A percentile compares a stretch with the other conserved stretches of the same genome.
phyloP scores from a whole-genome alignment of 64 coral and sea anemone genomes.

The Montipora efflorescens region DNA sequence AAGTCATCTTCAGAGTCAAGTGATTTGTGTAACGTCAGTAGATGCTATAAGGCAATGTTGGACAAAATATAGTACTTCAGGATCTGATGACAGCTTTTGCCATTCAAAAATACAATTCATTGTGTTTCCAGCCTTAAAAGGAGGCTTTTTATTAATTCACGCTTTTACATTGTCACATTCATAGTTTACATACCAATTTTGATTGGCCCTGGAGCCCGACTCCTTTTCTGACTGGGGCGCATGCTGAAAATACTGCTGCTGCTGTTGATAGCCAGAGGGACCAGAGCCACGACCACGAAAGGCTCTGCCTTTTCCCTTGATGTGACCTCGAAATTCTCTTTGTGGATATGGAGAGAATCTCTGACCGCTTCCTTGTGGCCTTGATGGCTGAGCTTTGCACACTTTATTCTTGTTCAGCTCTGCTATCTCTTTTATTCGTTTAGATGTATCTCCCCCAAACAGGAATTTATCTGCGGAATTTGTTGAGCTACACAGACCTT shows the following conservation, averaged over 20 bases:
- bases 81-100: constrained; percentile 60
- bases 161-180: not conserved
- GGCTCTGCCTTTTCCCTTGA: constrained; percentile 4
- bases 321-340: not conserved
- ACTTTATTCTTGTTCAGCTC: constrained; percentile 56
- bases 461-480: constrained; percentile 24
- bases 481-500: constrained; percentile 17
- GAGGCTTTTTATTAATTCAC: not conserved
- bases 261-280: constrained; percentile 14
- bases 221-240: constrained; percentile 63
- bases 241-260: constrained; percentile 54
- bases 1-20: no score
- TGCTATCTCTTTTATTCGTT: constrained; percentile 61
- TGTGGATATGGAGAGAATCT: constrained; percentile 52
- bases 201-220: constrained; percentile 12
- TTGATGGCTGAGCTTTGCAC: constrained; percentile 9
- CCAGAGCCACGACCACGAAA: not conserved
- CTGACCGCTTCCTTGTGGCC: constrained; percentile 36
- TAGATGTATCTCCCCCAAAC: constrained; percentile 41
- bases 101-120: constrained; percentile 56
- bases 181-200: constrained; percentile 47
- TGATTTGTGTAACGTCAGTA: no score
- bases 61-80: constrained; percentile 67
- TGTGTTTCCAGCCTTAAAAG: constrained; percentile 39
- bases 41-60: constrained; percentile 41